A percentile compares a stretch with the other conserved stretches of the same genome.
Evolutionary conservation across 2,113 vertebrate genomes (phyloP).

Genomic region (Oncorhynchus clarkii): DNA sequence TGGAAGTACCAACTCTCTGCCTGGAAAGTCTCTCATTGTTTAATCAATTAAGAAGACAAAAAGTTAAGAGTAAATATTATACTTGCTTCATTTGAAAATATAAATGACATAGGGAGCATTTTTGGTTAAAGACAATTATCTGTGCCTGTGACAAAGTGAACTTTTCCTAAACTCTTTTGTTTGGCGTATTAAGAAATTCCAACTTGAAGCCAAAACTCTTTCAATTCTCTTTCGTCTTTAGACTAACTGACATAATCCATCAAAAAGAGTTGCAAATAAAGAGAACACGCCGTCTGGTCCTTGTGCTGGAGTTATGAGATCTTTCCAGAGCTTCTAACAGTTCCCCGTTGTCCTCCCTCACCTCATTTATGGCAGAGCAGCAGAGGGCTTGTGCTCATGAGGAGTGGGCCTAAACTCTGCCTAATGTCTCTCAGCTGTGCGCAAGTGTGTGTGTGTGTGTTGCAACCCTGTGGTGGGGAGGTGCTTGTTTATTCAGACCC

Average conservation of each 20-base stretch:
- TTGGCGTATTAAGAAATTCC: not conserved
- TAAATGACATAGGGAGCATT: not conserved
- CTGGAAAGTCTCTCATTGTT: not conserved
- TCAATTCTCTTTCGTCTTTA: not conserved
- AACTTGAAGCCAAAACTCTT: not conserved
- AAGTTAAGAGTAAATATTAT: not conserved
- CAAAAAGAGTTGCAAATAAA: not conserved
- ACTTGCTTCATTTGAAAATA: not conserved
- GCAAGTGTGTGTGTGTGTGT: not conserved
- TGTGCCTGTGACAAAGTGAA: not conserved
- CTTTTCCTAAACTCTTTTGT: not conserved
- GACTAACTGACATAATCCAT: not conserved
- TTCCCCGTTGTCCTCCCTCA: constrained; percentile 31
- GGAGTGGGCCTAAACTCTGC: constrained; percentile 23
- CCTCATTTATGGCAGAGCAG: constrained; percentile 14
- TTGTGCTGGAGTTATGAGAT: constrained; percentile 20
- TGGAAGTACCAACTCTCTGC: not conserved
- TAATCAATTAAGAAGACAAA: not conserved
- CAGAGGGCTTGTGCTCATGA: constrained; percentile 10
- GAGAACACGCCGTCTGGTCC: not conserved
- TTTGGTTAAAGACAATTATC: not conserved
- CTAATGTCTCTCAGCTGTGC: constrained; percentile 48
- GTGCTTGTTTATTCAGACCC: constrained; percentile 23
- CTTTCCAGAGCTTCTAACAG: constrained; percentile 35
- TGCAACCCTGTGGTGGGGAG: constrained; percentile 3